Base-by-base conservation (phyloP, 2,797 vertebrate genomes). In the Eurystomus glaucurus region DNA sequence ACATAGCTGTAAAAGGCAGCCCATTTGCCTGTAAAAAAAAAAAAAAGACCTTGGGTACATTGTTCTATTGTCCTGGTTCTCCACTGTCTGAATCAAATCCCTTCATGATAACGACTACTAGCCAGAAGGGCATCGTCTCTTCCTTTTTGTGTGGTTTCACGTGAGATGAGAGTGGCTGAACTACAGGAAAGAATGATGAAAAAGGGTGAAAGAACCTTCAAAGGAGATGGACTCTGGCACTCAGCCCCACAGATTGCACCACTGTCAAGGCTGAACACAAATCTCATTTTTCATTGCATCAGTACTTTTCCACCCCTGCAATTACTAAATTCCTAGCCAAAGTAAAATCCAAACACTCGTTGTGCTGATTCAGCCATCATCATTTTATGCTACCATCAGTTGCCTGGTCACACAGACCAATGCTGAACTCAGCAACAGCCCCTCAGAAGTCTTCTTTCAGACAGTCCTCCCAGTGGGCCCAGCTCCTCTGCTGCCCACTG, bases 121-220 rank as follows among this genome's bases (percentile, higher is more conserved):
- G 6, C 48, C 55, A 43, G 29, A 77, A 64, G 39, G 29, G 3
- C 9, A 46, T 21, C 0, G 0, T 43, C 28, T 43, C 21, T 28
- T 75, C 58, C 37, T 79, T 65, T 51, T 54, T 23, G 5, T 9
- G 31, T 50, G 74, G 29, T 26, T 69, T 55, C 58, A 25, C 23
- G 26, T 0, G 4, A 81, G 54, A 33, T 55, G 25, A 71, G n/a
- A n/a, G 14, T 79, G 70, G 8, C n/a, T 85, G 43, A 87, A 41
- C 29, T 46, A 69, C 31, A 69, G 46, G 70, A 61, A 69, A 87
- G 37, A 50, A 33, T 21, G 33, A 21, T 37, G 21, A 50, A 13
- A 9, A 54, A 46, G 10, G 2, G 29, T 79, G 43, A 60, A 16
- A 69, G 55, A 91, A 50, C 17, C 31, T 74, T 74, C 60, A 80